Conservation (phyloP, 2,888 invertebrate species). For the Drosophila rubida region DNA sequence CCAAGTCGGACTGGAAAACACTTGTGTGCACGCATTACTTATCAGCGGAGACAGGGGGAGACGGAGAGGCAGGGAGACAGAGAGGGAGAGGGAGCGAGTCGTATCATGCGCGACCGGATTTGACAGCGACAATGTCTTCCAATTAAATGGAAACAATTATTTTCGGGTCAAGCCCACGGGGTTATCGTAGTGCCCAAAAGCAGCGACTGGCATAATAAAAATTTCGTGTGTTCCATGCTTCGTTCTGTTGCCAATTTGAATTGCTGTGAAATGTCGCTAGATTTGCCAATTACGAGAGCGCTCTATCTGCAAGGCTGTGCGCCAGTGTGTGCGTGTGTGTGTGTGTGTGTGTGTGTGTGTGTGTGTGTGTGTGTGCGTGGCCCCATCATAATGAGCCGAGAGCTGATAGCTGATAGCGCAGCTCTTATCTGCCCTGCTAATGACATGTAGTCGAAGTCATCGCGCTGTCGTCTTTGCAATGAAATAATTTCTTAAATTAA, state of each 20-base stretch:
- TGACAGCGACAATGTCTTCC: constrained; percentile 43
- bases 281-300: constrained; percentile 62
- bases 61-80: neutral
- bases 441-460: constrained; percentile 56
- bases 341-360: neutral
- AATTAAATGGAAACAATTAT: constrained; percentile 52
- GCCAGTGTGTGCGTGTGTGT: neutral
- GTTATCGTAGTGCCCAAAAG: constrained; percentile 34
- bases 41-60: constrained; percentile 21
- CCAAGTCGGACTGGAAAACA: neutral
- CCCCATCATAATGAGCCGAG: constrained; percentile 61
- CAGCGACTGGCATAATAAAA: neutral
- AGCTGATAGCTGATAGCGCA: constrained; percentile 51
- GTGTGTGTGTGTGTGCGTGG: constrained; percentile 8
- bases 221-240: too few relatives aligned
- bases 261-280: neutral
- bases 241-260: constrained; percentile 38
- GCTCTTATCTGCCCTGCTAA: constrained; percentile 64
- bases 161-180: constrained; percentile 35
- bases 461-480: constrained; percentile 56
- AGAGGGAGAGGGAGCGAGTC: neutral
- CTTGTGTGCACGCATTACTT: constrained; percentile 35
- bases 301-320: constrained; percentile 12
- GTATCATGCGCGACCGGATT: constrained; percentile 60
- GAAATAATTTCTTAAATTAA: constrained; percentile 79